These are phyloP conservation scores for Eubucco bourcierii DNA, from an alignment of 2,113 vertebrate genomes.

Conservation along the genomic window DNA sequence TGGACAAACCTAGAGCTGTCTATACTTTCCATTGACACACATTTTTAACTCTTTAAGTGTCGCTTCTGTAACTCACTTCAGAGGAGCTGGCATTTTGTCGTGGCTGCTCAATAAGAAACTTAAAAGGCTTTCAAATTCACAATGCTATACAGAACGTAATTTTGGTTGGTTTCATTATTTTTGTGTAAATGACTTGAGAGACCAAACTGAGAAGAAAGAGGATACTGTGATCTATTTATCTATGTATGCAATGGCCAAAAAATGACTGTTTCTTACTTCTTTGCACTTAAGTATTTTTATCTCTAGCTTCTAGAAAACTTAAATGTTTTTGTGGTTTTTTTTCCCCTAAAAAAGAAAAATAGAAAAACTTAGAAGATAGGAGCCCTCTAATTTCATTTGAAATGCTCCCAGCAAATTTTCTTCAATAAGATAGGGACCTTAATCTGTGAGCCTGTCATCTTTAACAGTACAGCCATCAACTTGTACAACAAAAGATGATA, in stretches of 20 bases:
- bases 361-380: neutral
- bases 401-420: neutral
- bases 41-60: neutral
- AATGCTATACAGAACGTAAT: neutral
- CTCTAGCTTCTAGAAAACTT: neutral
- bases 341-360: neutral
- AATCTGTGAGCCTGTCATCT: neutral
- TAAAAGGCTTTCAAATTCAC: neutral
- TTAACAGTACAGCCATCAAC: neutral
- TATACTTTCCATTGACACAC: fast-evolving
- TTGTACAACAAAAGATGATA: neutral
- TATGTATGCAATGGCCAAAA: neutral
- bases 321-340: neutral
- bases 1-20: neutral
- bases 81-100: neutral
- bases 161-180: neutral
- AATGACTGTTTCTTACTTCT: neutral
- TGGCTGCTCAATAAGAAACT: neutral
- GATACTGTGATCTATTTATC: neutral
- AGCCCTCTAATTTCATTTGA: neutral
- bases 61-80: neutral
- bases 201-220: neutral
- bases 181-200: neutral
- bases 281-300: neutral
- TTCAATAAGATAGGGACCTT: neutral